Evolutionary conservation across 2,888 invertebrate species (phyloP), one percentile per base, ranked within the genome.

Genomic region (Rambutsinella grinnellia): DNA sequence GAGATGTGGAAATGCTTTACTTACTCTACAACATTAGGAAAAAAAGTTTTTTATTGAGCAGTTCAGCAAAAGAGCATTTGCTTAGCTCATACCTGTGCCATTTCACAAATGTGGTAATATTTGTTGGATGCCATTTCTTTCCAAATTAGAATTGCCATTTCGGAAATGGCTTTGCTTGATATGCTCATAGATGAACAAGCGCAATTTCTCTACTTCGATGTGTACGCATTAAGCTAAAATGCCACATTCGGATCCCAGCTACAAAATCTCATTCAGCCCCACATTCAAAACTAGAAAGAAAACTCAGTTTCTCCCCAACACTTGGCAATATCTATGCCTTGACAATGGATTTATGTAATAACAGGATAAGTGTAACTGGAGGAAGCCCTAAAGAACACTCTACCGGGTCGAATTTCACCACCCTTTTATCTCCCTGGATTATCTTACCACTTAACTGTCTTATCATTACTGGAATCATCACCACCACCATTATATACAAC

Each of bases 341-440:
- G 56, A 19, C n/a, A 23, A 23, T 23, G 15, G 17, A 17, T 57
- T 57, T 17, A 17, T 2, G 19, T 53, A 36, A 57, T 78, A 80
- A 78, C 65, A 57, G 76, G 79, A 70, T 80, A 36, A 75, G 74
- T 79, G 79, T 69, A 79, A 79, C 53, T 49, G 49, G 79, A 79
- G 67, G 72, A 74, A 77, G 56, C 77, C 77, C 77, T 46, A 74
- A 67, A 74, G 77, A 78, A 71, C 58, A 23, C 49, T 10, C 54
- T 63, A 49, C 49, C 36, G 65, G 67, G 63, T 78, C 78, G 36
- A 62, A 61, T 80, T 80, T 80, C 80, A 71, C 78, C 80, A 80
- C 80, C 80, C 76, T 78, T 80, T 80, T 79, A 79, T 79, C 76
- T 76, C 54, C 63, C 61, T 58, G 76, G 79, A 79, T 79, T 79